Percentiles rank a stretch among this genome's conserved stretches.
Evolutionary conservation across 2,113 vertebrate species (phyloP).

Genomic region (Theristicus caerulescens): DNA sequence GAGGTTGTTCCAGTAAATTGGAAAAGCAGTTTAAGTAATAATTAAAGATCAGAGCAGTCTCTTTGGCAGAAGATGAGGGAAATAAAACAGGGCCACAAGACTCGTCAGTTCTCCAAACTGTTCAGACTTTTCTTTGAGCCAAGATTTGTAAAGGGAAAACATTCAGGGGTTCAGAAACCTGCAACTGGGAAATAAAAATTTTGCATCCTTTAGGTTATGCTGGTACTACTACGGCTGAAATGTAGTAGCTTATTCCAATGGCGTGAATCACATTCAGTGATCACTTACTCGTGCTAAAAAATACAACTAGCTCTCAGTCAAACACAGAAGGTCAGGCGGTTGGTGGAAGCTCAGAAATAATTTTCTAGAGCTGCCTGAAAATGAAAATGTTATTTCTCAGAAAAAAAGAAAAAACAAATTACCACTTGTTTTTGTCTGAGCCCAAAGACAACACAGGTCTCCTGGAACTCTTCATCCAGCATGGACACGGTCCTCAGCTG

Average conservation of each 20-base stretch:
- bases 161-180: neutral
- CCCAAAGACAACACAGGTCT: neutral
- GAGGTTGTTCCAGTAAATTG: neutral
- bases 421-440: neutral
- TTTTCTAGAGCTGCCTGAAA: neutral
- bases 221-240: neutral
- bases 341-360: neutral
- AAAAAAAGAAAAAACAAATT: neutral
- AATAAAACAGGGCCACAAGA: neutral
- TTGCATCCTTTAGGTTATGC: neutral
- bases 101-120: neutral
- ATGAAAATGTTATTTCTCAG: neutral
- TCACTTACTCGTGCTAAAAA: neutral
- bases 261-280: fast-evolving
- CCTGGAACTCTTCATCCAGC: neutral
- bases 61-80: neutral
- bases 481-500: neutral
- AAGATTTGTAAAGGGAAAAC: neutral
- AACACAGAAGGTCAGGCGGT: neutral
- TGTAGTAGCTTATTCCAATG: neutral
- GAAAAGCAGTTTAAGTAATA: neutral
- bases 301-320: neutral
- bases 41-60: neutral
- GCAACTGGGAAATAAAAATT: neutral
- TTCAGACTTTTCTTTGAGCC: neutral